phyloP scores from a whole-genome alignment of 2,888 invertebrate species.

The Aphodius granarius region DNA sequence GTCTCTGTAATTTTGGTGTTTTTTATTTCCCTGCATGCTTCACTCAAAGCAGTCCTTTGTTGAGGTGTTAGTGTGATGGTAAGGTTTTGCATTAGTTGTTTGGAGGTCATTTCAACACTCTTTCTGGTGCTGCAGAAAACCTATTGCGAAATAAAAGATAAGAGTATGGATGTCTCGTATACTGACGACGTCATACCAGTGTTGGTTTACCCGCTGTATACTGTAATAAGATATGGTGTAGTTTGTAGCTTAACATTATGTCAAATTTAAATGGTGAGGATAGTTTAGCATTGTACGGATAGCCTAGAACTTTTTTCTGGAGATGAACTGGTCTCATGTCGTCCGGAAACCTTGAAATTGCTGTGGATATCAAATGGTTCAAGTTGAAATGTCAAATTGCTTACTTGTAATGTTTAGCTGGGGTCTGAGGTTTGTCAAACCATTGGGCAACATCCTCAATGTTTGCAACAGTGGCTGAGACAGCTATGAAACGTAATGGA shows the following conservation, averaged over 20 bases:
- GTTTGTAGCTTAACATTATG: slow-evolving; percentile 73
- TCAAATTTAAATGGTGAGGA: slow-evolving; percentile 74
- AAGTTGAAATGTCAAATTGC: slow-evolving; percentile 27
- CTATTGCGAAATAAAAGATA: slow-evolving; percentile 46
- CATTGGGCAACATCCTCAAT: slow-evolving; percentile 74
- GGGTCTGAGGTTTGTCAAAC: slow-evolving; percentile 59
- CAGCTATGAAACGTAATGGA: slow-evolving; percentile 67
- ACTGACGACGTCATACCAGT: slow-evolving; percentile 55
- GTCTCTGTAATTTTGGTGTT: slow-evolving; percentile 53
- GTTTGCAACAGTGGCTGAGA: slow-evolving; percentile 80
- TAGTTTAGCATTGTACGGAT: slow-evolving; percentile 59
- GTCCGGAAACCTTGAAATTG: slow-evolving; percentile 64
- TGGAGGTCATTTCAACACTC: slow-evolving; percentile 70
- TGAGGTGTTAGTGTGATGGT: slow-evolving; percentile 55
- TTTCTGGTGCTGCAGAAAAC: slow-evolving; percentile 80
- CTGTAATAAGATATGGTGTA: slow-evolving; percentile 67
- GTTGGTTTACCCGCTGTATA: slow-evolving; percentile 76
- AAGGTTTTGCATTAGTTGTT: slow-evolving; percentile 62
- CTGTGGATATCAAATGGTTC: not conserved
- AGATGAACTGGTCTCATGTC: slow-evolving; percentile 73
- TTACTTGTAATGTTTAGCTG: slow-evolving; percentile 60
- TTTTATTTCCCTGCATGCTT: slow-evolving; percentile 45
- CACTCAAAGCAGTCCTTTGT: slow-evolving; percentile 58
- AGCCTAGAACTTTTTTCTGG: slow-evolving; percentile 73
- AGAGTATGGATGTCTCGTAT: not conserved